phyloP scores from a whole-genome alignment of 2,113 vertebrate species.

The Apus apus region DNA sequence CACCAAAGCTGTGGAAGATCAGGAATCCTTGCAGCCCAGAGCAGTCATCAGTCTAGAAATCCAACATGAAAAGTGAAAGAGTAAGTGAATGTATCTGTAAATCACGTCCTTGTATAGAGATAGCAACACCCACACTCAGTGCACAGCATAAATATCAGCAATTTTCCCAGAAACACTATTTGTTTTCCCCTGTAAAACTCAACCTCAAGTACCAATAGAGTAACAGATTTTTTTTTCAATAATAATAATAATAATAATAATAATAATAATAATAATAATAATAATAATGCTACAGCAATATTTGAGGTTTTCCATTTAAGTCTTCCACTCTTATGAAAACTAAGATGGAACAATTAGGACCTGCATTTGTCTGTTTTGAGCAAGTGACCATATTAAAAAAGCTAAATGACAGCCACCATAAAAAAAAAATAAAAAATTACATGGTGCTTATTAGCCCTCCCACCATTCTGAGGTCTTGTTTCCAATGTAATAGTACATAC shows the following conservation, averaged over 20 bases:
- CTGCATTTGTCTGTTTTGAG: neutral
- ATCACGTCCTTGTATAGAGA: neutral
- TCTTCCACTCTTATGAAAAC: neutral
- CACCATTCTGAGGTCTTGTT: neutral
- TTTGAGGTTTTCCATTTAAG: neutral
- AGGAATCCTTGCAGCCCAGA: slow-evolving; percentile 83
- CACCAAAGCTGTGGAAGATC: slow-evolving; percentile 85
- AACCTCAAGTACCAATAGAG: neutral
- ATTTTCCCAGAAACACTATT: neutral
- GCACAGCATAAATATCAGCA: neutral
- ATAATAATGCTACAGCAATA: neutral
- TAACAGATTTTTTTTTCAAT: neutral
- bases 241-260: too few species aligned
- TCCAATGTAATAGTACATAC: slow-evolving; percentile 33
- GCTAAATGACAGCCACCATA: neutral
- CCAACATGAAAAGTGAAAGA: neutral
- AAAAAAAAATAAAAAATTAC: neutral
- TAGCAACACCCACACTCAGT: neutral
- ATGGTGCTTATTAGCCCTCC: neutral
- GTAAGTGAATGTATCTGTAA: neutral
- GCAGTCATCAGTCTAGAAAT: slow-evolving; percentile 73
- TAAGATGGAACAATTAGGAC: neutral
- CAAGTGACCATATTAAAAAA: neutral
- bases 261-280: too few species aligned
- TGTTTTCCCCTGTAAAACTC: neutral